These are phyloP conservation scores for Phenganax marumi DNA, from an alignment of 92 coral and sea anemone genomes.

Conservation along the genomic window DNA sequence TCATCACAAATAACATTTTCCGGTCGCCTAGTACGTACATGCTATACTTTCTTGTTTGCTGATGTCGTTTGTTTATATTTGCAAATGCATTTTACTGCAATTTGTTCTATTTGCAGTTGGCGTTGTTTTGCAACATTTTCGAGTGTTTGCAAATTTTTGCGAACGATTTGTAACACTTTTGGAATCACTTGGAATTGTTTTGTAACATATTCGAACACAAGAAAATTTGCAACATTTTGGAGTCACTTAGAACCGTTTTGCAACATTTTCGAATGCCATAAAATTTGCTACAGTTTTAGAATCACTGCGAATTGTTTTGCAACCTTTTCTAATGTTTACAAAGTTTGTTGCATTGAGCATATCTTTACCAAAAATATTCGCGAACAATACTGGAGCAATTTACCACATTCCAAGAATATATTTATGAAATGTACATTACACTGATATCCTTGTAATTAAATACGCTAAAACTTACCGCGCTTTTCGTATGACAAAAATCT, in stretches of 20 bases:
- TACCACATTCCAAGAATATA: not conserved
- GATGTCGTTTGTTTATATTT: not conserved
- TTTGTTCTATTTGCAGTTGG: not conserved
- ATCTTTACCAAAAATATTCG: no score
- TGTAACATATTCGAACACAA: not conserved
- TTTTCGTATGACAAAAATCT: not conserved
- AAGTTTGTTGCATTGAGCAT: no score
- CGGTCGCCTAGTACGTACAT: not conserved
- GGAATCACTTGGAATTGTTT: not conserved
- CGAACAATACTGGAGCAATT: not conserved
- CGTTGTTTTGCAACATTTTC: not conserved
- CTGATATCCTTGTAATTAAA: not conserved
- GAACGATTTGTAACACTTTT: not conserved
- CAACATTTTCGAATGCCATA: not conserved
- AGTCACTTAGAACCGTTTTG: not conserved
- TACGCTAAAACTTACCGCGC: not conserved
- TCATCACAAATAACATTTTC: conserved; percentile 1
- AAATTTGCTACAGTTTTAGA: not conserved
- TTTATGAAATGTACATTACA: not conserved
- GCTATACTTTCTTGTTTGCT: not conserved
- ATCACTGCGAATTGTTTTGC: not conserved
- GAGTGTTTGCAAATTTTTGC: not conserved
- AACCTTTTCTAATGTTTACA: not conserved
- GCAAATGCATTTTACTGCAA: not conserved
- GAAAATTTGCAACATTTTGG: not conserved